A percentile compares a stretch with the other conserved stretches of the same genome.
phyloP scores from a whole-genome alignment of 2,113 vertebrate genomes.

The Clarias magur region DNA sequence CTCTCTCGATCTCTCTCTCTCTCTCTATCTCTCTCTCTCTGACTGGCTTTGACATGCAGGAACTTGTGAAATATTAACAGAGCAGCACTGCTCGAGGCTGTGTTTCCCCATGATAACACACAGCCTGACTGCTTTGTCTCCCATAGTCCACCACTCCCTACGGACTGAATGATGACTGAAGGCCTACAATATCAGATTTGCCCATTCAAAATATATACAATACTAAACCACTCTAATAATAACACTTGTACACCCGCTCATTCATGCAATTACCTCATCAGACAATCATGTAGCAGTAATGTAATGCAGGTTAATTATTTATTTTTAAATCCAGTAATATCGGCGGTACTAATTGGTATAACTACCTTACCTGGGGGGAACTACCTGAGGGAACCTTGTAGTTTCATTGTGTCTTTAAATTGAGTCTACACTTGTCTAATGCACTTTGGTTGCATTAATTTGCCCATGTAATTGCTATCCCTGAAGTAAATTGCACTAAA shows the following conservation, averaged over 20 bases:
- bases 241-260: neutral
- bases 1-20: conserved; percentile 2
- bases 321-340: neutral
- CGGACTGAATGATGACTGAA: neutral
- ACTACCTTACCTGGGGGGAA: neutral
- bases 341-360: neutral
- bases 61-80: conserved; percentile 32
- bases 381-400: neutral
- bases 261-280: neutral
- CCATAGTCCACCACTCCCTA: no score
- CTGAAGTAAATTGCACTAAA: neutral
- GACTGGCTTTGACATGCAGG: neutral
- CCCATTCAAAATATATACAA: neutral
- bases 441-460: neutral
- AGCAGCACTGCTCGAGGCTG: neutral
- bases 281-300: neutral
- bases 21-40: conserved; percentile 9
- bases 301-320: neutral
- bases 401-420: neutral
- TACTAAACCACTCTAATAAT: neutral
- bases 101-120: neutral
- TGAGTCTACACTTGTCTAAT: no score
- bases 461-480: neutral
- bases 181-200: neutral
- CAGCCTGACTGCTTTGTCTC: neutral